phyloP scores from a whole-genome alignment of 2,888 invertebrate genomes.

The Clostera curtula region DNA sequence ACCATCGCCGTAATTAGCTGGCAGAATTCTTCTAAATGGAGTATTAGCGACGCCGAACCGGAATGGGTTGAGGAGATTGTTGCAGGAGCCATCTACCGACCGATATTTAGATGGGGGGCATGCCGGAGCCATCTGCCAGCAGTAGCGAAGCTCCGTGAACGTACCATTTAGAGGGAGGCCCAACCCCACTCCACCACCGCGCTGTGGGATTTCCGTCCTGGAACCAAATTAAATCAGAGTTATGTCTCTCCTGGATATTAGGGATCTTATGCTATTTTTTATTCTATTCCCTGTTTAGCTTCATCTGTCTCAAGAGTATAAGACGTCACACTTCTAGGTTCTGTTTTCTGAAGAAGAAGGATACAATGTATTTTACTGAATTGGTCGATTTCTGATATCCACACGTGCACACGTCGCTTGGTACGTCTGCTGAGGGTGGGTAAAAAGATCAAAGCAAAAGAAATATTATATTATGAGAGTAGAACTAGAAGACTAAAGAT shows the following conservation, averaged over 20 bases:
- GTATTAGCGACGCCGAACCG: constrained; percentile 82
- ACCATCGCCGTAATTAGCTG: constrained; percentile 86
- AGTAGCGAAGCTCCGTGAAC: constrained; percentile 47
- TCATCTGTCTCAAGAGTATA: no score
- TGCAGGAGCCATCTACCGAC: constrained; percentile 83
- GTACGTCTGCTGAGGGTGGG: no score
- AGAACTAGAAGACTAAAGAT: no score
- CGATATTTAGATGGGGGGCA: constrained; percentile 76
- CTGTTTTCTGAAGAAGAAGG: not conserved
- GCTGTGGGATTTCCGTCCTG: constrained; percentile 33
- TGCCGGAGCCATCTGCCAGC: constrained; percentile 30
- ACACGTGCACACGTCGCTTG: constrained; percentile 5
- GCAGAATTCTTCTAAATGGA: constrained; percentile 83
- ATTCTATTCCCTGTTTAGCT: no score
- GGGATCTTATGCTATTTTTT: no score
- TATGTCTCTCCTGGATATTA: no score
- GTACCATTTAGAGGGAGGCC: constrained; percentile 46
- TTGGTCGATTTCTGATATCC: constrained; percentile 9
- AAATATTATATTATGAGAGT: no score
- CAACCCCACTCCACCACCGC: constrained; percentile 42
- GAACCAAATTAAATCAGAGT: constrained; percentile 8
- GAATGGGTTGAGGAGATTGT: constrained; percentile 78
- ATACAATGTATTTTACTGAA: not conserved
- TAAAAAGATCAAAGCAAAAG: no score
- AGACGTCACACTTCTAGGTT: no score